phyloP scores from a whole-genome alignment of 2,888 invertebrate genomes.

The Drosophila tripunctata region DNA sequence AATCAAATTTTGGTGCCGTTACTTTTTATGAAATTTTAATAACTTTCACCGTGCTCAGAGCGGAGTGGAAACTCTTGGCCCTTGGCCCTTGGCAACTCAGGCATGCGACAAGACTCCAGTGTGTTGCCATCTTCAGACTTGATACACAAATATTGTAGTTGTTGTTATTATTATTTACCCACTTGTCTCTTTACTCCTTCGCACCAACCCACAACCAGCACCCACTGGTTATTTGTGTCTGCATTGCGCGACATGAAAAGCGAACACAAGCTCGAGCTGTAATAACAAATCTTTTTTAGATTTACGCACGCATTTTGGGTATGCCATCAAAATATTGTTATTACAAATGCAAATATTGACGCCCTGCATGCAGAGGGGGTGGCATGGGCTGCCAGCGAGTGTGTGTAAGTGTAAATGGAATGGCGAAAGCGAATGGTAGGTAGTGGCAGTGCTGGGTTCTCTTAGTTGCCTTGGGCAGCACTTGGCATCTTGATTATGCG shows the following conservation, averaged over 20 bases:
- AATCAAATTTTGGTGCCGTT: conserved; percentile 64
- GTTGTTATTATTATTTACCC: conserved; percentile 19
- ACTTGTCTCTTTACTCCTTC: not conserved
- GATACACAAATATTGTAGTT: conserved; percentile 19
- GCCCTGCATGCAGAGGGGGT: conserved; percentile 35
- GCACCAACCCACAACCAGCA: not conserved
- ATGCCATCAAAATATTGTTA: conserved; percentile 79
- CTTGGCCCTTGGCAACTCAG: not conserved
- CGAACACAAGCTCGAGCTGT: conserved; percentile 37
- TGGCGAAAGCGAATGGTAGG: not conserved
- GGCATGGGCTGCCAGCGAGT: not conserved
- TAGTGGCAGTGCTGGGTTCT: conserved; percentile 7
- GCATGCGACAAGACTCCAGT: conserved; percentile 30
- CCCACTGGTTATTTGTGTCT: conserved; percentile 42
- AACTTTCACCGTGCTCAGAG: conserved; percentile 59
- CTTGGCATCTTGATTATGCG: conserved; percentile 52
- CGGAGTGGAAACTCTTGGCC: not conserved
- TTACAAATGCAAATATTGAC: conserved; percentile 81
- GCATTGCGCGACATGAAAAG: conserved; percentile 53
- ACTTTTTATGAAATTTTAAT: conserved; percentile 75
- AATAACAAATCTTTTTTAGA: conserved; percentile 78
- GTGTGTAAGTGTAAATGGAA: conserved; percentile 18
- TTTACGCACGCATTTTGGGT: conserved; percentile 71
- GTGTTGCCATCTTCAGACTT: conserved; percentile 55
- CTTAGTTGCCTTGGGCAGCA: conserved; percentile 34